Conservation (phyloP, 2,113 vertebrate genomes). For the Notarius lentiginosus region DNA sequence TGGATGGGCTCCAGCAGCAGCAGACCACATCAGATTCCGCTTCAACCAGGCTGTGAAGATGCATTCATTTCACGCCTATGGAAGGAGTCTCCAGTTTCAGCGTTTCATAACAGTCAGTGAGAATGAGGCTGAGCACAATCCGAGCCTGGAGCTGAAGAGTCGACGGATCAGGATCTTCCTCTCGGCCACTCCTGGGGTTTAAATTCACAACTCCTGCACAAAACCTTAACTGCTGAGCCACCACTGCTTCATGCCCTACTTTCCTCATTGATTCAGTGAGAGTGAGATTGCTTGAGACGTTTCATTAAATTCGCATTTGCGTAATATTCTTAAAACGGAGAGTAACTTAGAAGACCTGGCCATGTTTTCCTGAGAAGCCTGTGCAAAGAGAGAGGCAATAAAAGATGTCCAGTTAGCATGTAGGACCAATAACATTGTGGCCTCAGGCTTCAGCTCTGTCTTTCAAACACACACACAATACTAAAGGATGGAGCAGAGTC, state of each 20-base stretch:
- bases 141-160: no score
- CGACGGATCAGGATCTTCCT: not conserved
- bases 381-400: not conserved
- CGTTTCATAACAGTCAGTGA: no score
- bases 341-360: not conserved
- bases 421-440: constrained; percentile 20
- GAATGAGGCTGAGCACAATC: no score
- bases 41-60: no score
- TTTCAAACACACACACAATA: constrained; percentile 2
- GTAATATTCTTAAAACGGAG: not conserved
- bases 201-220: not conserved
- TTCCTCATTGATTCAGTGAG: not conserved
- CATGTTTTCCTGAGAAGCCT: not conserved
- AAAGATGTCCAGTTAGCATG: constrained; percentile 29
- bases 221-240: not conserved
- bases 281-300: no score
- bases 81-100: no score
- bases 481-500: constrained; percentile 24
- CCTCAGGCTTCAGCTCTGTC: constrained; percentile 9
- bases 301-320: not conserved
- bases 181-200: not conserved
- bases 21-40: no score
- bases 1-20: no score
- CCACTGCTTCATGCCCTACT: not conserved
- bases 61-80: no score